Evolutionary conservation across 1,140 invertebrate species (phyloP).

Genomic region (Drosophila melanica): DNA sequence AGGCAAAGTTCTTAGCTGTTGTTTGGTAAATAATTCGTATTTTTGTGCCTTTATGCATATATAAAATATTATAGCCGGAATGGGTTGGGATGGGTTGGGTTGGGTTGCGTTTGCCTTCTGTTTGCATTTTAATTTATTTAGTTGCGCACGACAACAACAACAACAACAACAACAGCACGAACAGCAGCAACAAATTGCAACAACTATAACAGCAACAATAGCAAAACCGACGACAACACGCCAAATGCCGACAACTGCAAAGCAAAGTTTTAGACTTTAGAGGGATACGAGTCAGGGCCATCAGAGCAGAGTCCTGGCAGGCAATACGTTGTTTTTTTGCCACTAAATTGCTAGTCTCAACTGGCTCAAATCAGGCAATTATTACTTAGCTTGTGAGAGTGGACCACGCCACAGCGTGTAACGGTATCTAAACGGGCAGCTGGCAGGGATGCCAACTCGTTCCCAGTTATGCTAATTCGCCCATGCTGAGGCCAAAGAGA

Average conservation of each 20-base stretch:
- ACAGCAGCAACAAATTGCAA: slow-evolving; percentile 3
- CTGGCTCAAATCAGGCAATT: no score
- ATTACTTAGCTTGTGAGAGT: not conserved
- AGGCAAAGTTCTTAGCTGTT: slow-evolving; percentile 32
- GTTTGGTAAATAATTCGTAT: slow-evolving; percentile 35
- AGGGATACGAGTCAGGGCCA: not conserved
- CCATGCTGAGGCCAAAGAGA: not conserved
- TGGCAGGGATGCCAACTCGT: no score
- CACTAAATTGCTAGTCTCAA: not conserved
- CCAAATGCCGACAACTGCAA: slow-evolving; percentile 31
- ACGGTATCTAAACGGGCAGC: no score
- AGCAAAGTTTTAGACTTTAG: not conserved
- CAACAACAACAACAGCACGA: slow-evolving; percentile 34
- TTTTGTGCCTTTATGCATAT: slow-evolving; percentile 55
- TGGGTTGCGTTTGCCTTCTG: slow-evolving; percentile 38
- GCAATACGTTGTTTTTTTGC: not conserved
- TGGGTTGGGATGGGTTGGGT: not conserved
- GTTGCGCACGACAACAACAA: slow-evolving; percentile 50
- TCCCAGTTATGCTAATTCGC: slow-evolving; percentile 16
- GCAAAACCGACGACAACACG: slow-evolving; percentile 27
- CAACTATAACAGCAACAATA: slow-evolving; percentile 18
- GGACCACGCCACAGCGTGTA: not conserved
- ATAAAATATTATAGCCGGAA: slow-evolving; percentile 49
- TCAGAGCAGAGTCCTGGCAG: not conserved
- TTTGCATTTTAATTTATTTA: slow-evolving; percentile 78